phyloP scores from a whole-genome alignment of 2,797 vertebrate species.

The Echiichthys vipera region DNA sequence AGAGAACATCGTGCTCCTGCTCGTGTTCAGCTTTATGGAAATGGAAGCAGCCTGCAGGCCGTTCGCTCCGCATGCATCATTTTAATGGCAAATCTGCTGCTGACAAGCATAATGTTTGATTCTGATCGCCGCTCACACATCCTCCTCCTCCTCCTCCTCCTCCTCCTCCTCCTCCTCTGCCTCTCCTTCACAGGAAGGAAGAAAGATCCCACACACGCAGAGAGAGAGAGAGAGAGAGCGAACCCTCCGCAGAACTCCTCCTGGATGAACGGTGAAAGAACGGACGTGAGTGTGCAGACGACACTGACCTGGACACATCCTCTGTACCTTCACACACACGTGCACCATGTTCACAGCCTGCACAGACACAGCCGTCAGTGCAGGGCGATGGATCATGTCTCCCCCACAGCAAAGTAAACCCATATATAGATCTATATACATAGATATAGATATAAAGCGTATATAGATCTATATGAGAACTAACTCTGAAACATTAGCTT shows the following conservation, averaged over 20 bases:
- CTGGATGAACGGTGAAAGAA: slow-evolving; percentile 5
- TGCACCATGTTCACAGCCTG: too few species aligned
- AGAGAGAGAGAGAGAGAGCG: too few species aligned
- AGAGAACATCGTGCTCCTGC: neutral
- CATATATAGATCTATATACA: too few species aligned
- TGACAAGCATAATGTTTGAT: slow-evolving; percentile 15
- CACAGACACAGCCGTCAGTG: too few species aligned
- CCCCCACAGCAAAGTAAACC: too few species aligned
- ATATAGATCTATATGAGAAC: too few species aligned
- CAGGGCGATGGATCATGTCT: too few species aligned
- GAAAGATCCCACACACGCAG: neutral
- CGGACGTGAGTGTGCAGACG: too few species aligned
- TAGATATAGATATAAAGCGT: too few species aligned
- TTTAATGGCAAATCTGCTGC: slow-evolving; percentile 1
- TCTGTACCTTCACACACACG: neutral
- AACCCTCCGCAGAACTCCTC: slow-evolving; percentile 2
- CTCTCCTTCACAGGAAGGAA: neutral
- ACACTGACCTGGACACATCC: too few species aligned
- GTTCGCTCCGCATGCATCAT: neutral
- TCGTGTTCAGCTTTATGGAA: slow-evolving; percentile 16
- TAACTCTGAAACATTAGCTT: too few species aligned
- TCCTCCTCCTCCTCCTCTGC: neutral
- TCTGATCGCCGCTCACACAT: neutral
- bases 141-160: neutral
- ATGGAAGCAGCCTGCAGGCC: neutral